Conservation (phyloP, 2,797 vertebrate genomes). For the Lycodopsis pacificus region DNA sequence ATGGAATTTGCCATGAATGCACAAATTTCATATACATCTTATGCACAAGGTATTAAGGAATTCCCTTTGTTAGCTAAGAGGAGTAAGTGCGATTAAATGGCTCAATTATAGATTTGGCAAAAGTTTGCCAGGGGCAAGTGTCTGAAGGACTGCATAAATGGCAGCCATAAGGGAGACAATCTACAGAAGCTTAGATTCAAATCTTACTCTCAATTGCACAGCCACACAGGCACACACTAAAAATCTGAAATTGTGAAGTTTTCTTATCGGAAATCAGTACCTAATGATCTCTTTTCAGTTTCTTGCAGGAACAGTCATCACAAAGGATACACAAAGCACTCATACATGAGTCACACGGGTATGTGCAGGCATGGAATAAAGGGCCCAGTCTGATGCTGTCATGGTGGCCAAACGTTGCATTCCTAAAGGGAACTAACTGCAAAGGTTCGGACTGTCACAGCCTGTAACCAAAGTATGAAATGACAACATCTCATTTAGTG, state of each 20-base stretch:
- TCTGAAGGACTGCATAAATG: conserved; percentile 26
- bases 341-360: conserved; percentile 30
- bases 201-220: background rate
- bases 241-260: background rate
- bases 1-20: conserved; percentile 57
- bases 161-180: conserved; percentile 14
- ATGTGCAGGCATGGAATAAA: conserved; percentile 27
- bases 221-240: conserved; percentile 11
- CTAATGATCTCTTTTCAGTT: background rate
- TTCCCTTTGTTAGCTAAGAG: conserved; percentile 35
- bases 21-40: conserved; percentile 34
- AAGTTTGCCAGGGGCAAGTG: conserved; percentile 29
- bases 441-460: conserved; percentile 45
- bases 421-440: conserved; percentile 38
- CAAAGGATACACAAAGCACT: conserved; percentile 18
- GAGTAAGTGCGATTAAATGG: conserved; percentile 31
- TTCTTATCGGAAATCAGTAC: conserved; percentile 3
- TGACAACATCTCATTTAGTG: conserved; percentile 68
- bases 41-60: conserved; percentile 43
- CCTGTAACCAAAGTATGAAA: conserved; percentile 53
- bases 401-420: conserved; percentile 53
- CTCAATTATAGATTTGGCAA: conserved; percentile 43
- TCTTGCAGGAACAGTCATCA: background rate
- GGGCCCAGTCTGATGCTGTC: conserved; percentile 38
- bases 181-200: conserved; percentile 35